Evolutionary conservation across 2,113 vertebrate species (phyloP), one percentile per base, ranked within the genome.

Genomic region (Peromyscus leucopus): DNA sequence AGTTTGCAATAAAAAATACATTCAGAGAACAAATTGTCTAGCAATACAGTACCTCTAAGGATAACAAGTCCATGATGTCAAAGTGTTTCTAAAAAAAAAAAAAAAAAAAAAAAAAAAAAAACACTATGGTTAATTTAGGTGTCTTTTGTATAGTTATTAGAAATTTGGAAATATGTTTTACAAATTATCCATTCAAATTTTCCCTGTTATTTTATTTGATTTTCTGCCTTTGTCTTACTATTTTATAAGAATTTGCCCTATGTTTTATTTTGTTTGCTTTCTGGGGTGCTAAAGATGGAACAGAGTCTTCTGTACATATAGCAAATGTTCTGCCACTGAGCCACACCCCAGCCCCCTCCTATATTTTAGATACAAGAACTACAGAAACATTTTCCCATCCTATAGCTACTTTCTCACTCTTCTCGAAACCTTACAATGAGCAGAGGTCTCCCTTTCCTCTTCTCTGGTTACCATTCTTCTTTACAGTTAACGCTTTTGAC

Each of bases 41-140:
- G 46, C 83, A 89, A 71, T 51, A 76, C 22, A 28, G 39, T 72
- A n/a, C 36, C 59, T 69, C 65, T 31, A 26, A 7, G 28, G 28
- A 42, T 48, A 93, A 36, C 79, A 83, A 39, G 26, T 15, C 24
- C 51, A 84, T 55, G 22, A 57, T 57, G 5, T 57, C 71, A 84
- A 57, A 91, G 11, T 13, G 59, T 84, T 67, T 86, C 82, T 28
- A 33, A 79, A 71, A 71, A 95, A 90, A 55, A 48, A 69, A 86
- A 69, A 33, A 79, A 71, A 71, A 95, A 90, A 55, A 48, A 69
- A 33, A 79, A 71, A 71, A 95, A 90, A 55, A 48, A 69, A 86
- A 69, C 36, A 22, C 48, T 65, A 28, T 51, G 42, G 9, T 88
- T 76, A 94, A 96, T 55, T 24, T 51, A 94, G 59, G 55, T 24